phyloP scores from a whole-genome alignment of 2,888 invertebrate genomes.

The Cephus spinipes region DNA sequence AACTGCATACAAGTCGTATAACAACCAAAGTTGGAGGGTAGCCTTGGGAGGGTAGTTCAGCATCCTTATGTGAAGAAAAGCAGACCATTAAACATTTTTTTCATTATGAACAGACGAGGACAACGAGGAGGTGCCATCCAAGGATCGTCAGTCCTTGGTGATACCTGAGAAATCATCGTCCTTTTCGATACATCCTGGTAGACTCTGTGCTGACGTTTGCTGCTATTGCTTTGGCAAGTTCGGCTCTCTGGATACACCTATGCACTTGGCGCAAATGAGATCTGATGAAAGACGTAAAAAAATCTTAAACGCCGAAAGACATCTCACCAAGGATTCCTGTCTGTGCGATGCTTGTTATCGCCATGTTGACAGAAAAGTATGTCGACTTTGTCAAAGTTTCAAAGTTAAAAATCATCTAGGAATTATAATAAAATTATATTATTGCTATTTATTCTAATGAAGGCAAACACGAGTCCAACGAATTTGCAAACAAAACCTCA shows the following conservation, averaged over 20 bases:
- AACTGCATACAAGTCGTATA: neutral
- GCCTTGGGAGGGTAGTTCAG: neutral
- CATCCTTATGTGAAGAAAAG: neutral
- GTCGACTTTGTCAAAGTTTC: neutral
- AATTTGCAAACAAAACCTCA: slow-evolving; percentile 60
- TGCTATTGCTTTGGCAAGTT: slow-evolving; percentile 90
- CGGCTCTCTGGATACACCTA: slow-evolving; percentile 86
- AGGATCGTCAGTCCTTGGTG: slow-evolving; percentile 75
- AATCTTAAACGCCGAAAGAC: slow-evolving; percentile 83
- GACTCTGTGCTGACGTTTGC: slow-evolving; percentile 87
- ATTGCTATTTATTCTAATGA: slow-evolving; percentile 8
- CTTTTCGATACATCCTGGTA: slow-evolving; percentile 86
- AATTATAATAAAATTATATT: neutral
- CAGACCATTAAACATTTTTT: neutral
- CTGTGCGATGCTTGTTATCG: slow-evolving; percentile 90
- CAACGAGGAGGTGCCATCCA: slow-evolving; percentile 56
- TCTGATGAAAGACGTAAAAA: slow-evolving; percentile 84
- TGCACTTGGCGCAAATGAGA: slow-evolving; percentile 89
- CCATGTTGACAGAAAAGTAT: slow-evolving; percentile 84
- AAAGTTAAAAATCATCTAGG: neutral
- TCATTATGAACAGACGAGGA: slow-evolving; percentile 51
- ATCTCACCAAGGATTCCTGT: slow-evolving; percentile 85
- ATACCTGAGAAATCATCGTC: slow-evolving; percentile 91
- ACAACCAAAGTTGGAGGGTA: neutral
- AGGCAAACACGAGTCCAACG: slow-evolving; percentile 63